Evolutionary conservation across 2,888 invertebrate species (phyloP).

Genomic region (Synergus itoensis): DNA sequence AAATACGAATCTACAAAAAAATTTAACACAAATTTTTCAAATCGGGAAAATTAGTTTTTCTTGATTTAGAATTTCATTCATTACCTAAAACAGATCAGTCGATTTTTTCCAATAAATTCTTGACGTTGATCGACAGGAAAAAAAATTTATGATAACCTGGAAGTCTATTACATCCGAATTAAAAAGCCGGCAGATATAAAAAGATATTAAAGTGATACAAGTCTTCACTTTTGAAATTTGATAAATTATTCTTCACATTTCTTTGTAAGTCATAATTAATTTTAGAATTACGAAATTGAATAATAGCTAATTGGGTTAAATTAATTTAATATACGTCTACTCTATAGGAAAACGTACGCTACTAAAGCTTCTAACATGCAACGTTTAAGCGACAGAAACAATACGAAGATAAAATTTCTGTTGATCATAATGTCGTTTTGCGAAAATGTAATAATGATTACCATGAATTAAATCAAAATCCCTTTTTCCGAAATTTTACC

Average conservation of each 20-base stretch:
- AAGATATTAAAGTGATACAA: not conserved
- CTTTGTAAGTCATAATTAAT: not conserved
- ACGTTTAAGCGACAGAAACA: constrained; percentile 47
- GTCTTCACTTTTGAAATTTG: not conserved
- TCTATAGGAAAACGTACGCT: constrained; percentile 1
- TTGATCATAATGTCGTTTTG: constrained; percentile 13
- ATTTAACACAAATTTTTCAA: not conserved
- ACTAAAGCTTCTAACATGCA: constrained; percentile 54
- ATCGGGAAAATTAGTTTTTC: not conserved
- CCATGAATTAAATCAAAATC: constrained; percentile 47
- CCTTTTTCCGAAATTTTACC: not conserved
- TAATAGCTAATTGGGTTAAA: not conserved
- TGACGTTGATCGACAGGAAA: not conserved
- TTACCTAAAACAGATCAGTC: not conserved
- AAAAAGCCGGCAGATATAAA: not conserved
- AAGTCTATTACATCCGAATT: not conserved
- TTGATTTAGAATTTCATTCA: not conserved
- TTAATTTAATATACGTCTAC: not conserved
- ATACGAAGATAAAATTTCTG: constrained; percentile 43
- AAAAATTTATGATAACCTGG: not conserved
- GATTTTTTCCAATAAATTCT: not conserved
- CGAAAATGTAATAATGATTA: constrained; percentile 46
- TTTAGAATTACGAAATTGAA: not conserved
- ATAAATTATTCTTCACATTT: not conserved
- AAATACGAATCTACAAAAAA: not conserved